These are phyloP conservation scores for Gopherus evgoodei DNA, from an alignment of 2,113 vertebrate genomes.

Conservation along the genomic window DNA sequence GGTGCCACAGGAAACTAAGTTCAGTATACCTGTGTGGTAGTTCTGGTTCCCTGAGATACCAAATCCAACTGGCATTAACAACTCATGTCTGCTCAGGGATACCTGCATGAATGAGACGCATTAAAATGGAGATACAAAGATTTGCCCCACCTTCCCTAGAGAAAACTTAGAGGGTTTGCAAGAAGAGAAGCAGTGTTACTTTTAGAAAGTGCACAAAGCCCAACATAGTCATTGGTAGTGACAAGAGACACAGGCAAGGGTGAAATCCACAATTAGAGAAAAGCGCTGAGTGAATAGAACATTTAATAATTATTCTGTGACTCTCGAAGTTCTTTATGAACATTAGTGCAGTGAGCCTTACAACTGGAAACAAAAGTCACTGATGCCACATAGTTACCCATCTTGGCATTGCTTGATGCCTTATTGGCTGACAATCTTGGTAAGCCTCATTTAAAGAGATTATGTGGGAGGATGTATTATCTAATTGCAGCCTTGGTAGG, in stretches of 20 bases:
- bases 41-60: neutral
- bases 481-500: fast-evolving
- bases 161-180: neutral
- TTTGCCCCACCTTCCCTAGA: neutral
- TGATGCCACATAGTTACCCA: neutral
- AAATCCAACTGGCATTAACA: neutral
- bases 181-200: neutral
- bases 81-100: neutral
- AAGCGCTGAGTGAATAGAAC: neutral
- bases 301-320: neutral
- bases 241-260: fast-evolving
- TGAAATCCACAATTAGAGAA: neutral
- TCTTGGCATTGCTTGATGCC: too few relatives aligned
- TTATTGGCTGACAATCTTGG: neutral
- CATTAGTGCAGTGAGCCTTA: neutral
- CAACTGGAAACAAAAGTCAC: fast-evolving
- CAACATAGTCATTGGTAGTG: neutral
- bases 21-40: neutral
- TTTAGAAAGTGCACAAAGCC: neutral
- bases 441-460: neutral
- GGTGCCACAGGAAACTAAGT: neutral
- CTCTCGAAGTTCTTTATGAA: neutral
- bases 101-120: neutral
- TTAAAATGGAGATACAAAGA: neutral
- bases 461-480: fast-evolving